Evolutionary conservation across 2,797 vertebrate species (phyloP), one percentile per base, ranked within the genome.

Genomic region (Cyprinodon diabolis): DNA sequence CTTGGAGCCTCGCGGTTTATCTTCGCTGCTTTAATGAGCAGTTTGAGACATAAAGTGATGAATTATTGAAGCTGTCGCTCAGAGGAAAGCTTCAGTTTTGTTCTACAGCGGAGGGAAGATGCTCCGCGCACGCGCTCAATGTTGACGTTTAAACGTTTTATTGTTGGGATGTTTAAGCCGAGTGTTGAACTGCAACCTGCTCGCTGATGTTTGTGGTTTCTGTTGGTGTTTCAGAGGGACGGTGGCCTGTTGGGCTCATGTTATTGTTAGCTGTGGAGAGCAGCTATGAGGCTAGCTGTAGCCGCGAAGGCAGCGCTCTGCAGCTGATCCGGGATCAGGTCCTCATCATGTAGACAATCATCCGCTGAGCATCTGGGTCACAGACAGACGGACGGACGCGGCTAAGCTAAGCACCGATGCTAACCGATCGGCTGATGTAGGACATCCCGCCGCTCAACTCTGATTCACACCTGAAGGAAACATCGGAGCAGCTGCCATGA

Each of bases 331-430:
- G 40, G 58, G 58, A 30, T 62, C 63, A 60, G 75, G 58, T 69
- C 60, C 89, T 66, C 87, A 91, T 81, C 89, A 93, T 92, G 92
- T 92, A 92, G 90, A 79, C 88, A 49, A 76, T 65, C 68, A 81
- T 76, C 73, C 60, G 70, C 66, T 71, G 54, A 75, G 78, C 79
- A 90, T 82, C 78, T 82, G 83, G 86, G 80, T 90, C 86, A 90
- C 68, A 85, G 71, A 90, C 90, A 89, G 84, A 89, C 66, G 88
- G 84, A 80, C 81, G 86, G 88, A 74, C 52, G 65, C 69, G 65
- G 54, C 85, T 80, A 68, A 90, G 77, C 71, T 67, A 68, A 40
- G 81, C 73, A 75, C 78, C 78, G 76, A 74, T 74, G 76, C 37
- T 84, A 70, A 75, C 77, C 45, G 30, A 30, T 30, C 30, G 30